Evolutionary conservation across 1,140 invertebrate species (phyloP).

Genomic region (Antheraea mylitta): DNA sequence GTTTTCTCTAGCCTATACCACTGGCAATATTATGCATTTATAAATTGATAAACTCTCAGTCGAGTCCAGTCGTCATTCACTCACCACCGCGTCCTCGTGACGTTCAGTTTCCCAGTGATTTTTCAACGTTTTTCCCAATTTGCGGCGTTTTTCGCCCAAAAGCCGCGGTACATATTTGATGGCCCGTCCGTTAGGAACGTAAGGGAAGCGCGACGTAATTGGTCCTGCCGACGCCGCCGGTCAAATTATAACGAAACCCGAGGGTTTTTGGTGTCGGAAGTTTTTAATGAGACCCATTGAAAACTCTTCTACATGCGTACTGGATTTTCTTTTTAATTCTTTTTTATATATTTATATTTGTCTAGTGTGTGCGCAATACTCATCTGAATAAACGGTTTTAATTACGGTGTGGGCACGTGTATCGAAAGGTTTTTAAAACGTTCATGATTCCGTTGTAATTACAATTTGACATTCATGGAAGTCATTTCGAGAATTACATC

Average conservation of each 20-base stretch:
- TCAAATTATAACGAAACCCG: constrained; percentile 47
- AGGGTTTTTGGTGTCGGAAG: constrained; percentile 34
- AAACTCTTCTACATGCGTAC: constrained; percentile 9
- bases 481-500: no score
- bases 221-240: constrained; percentile 48
- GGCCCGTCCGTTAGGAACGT: constrained; percentile 43
- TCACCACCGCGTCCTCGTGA: constrained; percentile 50
- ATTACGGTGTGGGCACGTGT: no score
- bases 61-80: constrained; percentile 58
- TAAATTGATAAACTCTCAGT: constrained; percentile 59
- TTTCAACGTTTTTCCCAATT: constrained; percentile 36
- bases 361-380: neutral
- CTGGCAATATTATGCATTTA: no score
- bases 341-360: neutral
- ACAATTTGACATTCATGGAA: no score
- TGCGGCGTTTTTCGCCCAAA: constrained; percentile 37
- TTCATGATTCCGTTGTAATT: no score
- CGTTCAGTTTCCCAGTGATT: constrained; percentile 41
- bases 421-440: no score
- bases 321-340: neutral
- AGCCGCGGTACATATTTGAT: constrained; percentile 60
- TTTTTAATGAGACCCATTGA: constrained; percentile 40
- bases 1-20: no score
- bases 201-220: constrained; percentile 64
- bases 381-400: no score